Conservation (phyloP, 2,797 vertebrate genomes). For the Poliocrania exsul region DNA sequence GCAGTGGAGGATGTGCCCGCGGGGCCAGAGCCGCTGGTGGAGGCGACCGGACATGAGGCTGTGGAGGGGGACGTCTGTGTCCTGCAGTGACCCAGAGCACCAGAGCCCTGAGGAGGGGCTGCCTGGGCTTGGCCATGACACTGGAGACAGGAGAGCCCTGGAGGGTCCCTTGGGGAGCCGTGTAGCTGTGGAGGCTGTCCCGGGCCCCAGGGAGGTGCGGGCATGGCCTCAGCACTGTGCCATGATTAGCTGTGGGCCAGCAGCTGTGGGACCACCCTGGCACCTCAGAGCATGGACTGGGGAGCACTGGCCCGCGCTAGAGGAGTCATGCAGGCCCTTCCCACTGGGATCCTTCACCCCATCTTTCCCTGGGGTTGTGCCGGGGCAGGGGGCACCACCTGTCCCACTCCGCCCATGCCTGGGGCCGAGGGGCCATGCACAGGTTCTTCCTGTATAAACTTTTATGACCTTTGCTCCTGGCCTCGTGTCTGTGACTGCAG, state of each 20-base stretch:
- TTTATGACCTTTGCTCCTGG: constrained; percentile 32
- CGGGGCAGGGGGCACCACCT: background rate
- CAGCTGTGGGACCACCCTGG: rapidly evolving
- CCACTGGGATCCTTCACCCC: background rate
- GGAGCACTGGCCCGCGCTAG: background rate
- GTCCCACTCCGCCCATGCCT: rapidly evolving
- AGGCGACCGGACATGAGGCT: background rate
- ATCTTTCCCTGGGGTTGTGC: rapidly evolving
- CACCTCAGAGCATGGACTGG: background rate
- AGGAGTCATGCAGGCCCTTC: background rate
- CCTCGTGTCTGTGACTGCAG: rapidly evolving
- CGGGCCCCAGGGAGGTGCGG: rapidly evolving
- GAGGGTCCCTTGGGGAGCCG: background rate
- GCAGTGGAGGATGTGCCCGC: background rate
- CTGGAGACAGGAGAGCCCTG: background rate
- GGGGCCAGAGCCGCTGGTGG: background rate
- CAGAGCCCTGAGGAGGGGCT: rapidly evolving
- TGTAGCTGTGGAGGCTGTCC: background rate
- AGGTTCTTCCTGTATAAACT: constrained; percentile 51
- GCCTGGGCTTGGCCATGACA: background rate
- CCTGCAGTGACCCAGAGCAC: constrained; percentile 72
- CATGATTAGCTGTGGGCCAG: rapidly evolving
- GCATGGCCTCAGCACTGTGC: background rate
- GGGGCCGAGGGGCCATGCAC: rapidly evolving
- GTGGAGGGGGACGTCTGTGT: constrained; percentile 61